Evolutionary conservation across 2,113 vertebrate genomes (phyloP).

Genomic region (Dolichotis patagonum): DNA sequence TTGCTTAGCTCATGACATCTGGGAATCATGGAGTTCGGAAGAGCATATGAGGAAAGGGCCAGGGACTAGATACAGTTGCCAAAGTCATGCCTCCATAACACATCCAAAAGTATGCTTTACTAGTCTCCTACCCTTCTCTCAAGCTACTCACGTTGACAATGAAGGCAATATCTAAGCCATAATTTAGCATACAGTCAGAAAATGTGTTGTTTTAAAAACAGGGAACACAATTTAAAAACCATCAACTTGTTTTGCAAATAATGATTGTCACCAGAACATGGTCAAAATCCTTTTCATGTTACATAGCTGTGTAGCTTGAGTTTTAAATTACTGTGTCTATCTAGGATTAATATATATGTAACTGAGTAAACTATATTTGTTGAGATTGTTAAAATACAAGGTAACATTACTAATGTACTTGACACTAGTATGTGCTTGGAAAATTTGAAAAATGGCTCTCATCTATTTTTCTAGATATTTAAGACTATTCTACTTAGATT

Average conservation of each 20-base stretch:
- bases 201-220: neutral
- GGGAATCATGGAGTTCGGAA: neutral
- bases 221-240: neutral
- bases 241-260: neutral
- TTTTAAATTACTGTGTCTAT: constrained; percentile 14
- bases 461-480: constrained; percentile 34
- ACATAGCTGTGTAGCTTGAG: neutral
- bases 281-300: neutral
- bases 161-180: neutral
- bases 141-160: neutral
- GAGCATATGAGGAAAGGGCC: neutral
- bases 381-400: neutral
- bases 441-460: constrained; percentile 29
- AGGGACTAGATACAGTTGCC: neutral
- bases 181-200: neutral
- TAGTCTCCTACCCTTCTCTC: neutral
- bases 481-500: neutral
- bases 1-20: neutral
- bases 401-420: neutral
- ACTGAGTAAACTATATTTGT: constrained; percentile 7
- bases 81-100: neutral
- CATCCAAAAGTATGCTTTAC: neutral
- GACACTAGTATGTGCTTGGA: neutral
- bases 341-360: neutral
- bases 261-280: neutral